These are phyloP conservation scores for Acanthopagrus latus DNA, from an alignment of 2,797 vertebrate genomes.

Conservation along the genomic window DNA sequence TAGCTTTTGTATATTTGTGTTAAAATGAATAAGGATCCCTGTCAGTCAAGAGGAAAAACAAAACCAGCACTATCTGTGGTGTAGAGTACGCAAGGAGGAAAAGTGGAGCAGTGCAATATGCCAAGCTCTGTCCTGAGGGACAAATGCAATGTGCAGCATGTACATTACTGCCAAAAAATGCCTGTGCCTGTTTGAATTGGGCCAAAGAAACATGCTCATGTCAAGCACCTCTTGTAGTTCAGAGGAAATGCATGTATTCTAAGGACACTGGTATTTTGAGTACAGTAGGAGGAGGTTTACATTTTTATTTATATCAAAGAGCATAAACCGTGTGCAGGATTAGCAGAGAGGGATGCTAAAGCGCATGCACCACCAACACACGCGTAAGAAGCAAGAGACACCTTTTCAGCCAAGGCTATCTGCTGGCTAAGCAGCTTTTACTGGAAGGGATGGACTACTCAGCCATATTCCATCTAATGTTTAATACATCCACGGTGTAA, in stretches of 20 bases:
- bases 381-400: neutral
- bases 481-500: slow-evolving; percentile 24
- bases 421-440: slow-evolving; percentile 39
- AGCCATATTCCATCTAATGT: slow-evolving; percentile 12
- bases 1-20: slow-evolving; percentile 35
- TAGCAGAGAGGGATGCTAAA: slow-evolving; percentile 2
- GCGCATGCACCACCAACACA: slow-evolving; percentile 25
- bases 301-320: slow-evolving; percentile 11
- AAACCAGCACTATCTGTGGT: slow-evolving; percentile 24
- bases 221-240: slow-evolving; percentile 30
- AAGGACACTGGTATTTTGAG: neutral
- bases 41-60: slow-evolving; percentile 39
- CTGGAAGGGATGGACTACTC: neutral
- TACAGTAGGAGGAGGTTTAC: neutral
- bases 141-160: slow-evolving; percentile 55
- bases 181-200: slow-evolving; percentile 50
- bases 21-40: slow-evolving; percentile 36
- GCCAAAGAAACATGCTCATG: slow-evolving; percentile 37
- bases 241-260: slow-evolving; percentile 20
- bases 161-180: slow-evolving; percentile 47
- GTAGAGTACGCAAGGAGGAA: slow-evolving; percentile 34
- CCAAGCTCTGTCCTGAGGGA: slow-evolving; percentile 62
- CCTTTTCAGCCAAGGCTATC: slow-evolving; percentile 20
- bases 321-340: neutral
- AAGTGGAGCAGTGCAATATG: slow-evolving; percentile 69